Conservation (phyloP, 2,888 invertebrate genomes). For the Augiades crinisus region DNA sequence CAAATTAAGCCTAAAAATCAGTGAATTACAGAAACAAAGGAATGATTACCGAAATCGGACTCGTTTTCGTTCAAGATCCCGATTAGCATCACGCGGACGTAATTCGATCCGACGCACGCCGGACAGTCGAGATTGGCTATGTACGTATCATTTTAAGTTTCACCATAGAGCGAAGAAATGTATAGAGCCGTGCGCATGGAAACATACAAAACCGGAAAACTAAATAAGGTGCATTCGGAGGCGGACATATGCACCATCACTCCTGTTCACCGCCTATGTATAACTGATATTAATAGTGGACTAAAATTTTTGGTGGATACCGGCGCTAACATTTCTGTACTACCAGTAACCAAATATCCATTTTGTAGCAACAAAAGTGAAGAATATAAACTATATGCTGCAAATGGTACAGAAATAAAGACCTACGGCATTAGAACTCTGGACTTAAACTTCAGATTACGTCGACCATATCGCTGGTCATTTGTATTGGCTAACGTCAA, state of each 20-base stretch:
- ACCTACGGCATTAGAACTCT: not conserved
- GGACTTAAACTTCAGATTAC: conserved; percentile 2
- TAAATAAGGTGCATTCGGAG: not conserved
- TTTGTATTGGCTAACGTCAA: no score
- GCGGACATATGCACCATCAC: not conserved
- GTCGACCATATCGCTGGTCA: conserved; percentile 2
- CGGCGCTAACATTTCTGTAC: no score
- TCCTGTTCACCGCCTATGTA: no score
- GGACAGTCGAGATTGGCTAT: not conserved
- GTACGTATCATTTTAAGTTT: not conserved
- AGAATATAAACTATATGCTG: conserved; percentile 19
- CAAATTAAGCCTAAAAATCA: not conserved
- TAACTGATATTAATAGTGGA: no score
- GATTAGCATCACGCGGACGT: not conserved
- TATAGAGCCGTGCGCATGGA: not conserved
- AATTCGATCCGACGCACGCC: not conserved
- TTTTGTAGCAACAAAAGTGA: no score
- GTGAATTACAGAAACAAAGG: no score
- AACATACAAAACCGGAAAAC: not conserved
- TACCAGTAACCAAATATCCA: no score
- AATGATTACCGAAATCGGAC: no score
- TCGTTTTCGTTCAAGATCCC: not conserved
- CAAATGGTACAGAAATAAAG: conserved; percentile 1
- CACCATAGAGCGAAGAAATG: not conserved
- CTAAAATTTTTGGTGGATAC: no score